Base-by-base conservation (phyloP, 2,113 vertebrate species). In the Lampris megalopsis region DNA sequence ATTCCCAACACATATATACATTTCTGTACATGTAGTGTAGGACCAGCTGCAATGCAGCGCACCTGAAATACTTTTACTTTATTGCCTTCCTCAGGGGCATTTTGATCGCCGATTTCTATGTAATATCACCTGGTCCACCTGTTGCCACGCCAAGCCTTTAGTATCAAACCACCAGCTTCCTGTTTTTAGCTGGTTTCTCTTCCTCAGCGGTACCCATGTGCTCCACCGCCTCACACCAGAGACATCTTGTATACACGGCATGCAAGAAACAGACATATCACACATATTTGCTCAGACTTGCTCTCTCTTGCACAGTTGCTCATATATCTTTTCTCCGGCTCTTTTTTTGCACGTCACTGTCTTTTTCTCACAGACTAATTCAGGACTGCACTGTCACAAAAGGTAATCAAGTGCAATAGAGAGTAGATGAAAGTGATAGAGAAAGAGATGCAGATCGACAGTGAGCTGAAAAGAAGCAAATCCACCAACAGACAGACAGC, bases 241-340 rank as follows among this genome's bases (percentile, higher is more conserved):
- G 24, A 5, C 40, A 40, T 1, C 11, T 2, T 6, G 4, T 62
- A n/a, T 45, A 45, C 6, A 38, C 35, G 6, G 10, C 24, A 35
- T 63, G 36, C 24, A 42, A 43, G 48, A 63, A n/a, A 68, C 11
- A 10, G 41, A 41, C 68, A 52, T 5, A 3, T 10, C 3, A 7
- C 43, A 45, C 43, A 45, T 7, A 45, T 7, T 7, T 45, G 43
- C 7, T 5, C 2, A 10, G 8, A 9, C 7, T 9, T 50, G 9
- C 48, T 50, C 2, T 50, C 49, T 37, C n/a, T 41, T 2, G 37
- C 40, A 10, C 8, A 40, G 71, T 4, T 5, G 73, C 45, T 42
- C 61, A 59, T 54, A 49, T 66, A 10, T 41, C 67, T 75, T 58
- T 48, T 71, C 62, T 76, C 67, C 42, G 52, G 42, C 63, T 64